A percentile compares a stretch with the other conserved stretches of the same genome.
phyloP scores from a whole-genome alignment of 2,888 invertebrate species.

The Folsomia manolachei region DNA sequence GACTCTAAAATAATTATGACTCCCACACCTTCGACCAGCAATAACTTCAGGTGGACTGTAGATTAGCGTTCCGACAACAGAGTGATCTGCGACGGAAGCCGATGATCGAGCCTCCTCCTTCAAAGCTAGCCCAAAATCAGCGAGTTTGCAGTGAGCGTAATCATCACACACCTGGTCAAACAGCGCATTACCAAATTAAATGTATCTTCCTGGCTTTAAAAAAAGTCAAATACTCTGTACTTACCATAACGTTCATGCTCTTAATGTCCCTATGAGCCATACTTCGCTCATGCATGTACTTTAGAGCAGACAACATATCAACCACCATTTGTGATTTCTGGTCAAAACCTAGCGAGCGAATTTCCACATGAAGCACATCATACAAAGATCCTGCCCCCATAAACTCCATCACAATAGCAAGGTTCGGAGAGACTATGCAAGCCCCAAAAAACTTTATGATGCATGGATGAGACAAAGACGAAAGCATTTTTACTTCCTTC shows the following conservation, averaged over 20 bases:
- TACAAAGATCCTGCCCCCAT: constrained; percentile 17
- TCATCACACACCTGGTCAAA: constrained; percentile 15
- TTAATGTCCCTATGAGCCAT: constrained; percentile 19
- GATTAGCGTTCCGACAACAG: constrained; percentile 12
- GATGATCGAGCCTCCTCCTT: constrained; percentile 14
- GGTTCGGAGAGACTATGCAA: constrained; percentile 12
- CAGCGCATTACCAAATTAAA: not conserved
- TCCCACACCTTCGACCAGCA: not conserved
- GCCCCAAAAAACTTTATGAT: constrained; percentile 17
- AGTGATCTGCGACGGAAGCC: constrained; percentile 10
- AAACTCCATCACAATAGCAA: constrained; percentile 22
- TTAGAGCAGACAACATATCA: constrained; percentile 13
- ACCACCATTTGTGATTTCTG: constrained; percentile 7
- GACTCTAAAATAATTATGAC: too few species aligned
- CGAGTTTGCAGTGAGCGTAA: constrained; percentile 17
- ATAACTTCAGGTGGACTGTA: constrained; percentile 21
- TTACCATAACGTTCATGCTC: constrained; percentile 19
- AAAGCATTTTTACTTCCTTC: constrained; percentile 12
- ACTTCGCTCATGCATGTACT: constrained; percentile 3
- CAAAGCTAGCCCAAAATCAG: constrained; percentile 19
- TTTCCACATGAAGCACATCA: constrained; percentile 18
- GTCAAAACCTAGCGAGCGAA: not conserved
- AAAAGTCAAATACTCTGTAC: not conserved
- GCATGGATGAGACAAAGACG: constrained; percentile 5
- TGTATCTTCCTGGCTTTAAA: too few species aligned